Evolutionary conservation across 2,888 invertebrate species (phyloP), one percentile per base, ranked within the genome.

Genomic region (Platycheirus albimanus): DNA sequence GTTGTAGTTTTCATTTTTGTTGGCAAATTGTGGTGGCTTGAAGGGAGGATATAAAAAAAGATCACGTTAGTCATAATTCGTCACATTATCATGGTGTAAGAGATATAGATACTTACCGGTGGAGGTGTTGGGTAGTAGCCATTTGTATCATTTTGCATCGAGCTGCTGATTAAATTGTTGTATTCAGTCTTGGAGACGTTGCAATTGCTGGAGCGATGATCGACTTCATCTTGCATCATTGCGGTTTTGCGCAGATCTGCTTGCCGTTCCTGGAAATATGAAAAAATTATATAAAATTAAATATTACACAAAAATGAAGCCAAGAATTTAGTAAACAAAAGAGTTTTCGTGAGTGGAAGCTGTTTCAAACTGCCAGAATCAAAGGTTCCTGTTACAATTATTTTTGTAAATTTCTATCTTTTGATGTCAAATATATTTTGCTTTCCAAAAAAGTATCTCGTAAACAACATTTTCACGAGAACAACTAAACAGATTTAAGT

Each of bases 191-290:
- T 86, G 61, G 77, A 54, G 54, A 85, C 84, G 61, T 75, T 86
- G 71, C 72, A 86, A 75, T 84, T 84, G 41, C 81, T 89, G 36
- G 89, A 88, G 36, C 90, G 89, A 87, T 87, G 88, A 75, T 89
- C 89, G 63, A 88, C 89, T 75, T 89, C 89, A 85, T 91, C 90
- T 75, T 89, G 88, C 89, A 89, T 90, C 70, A 90, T 88, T 75
- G 88, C 87, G 54, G 90, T 90, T 74, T 89, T 89, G 11, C 88
- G 88, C 24, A 90, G 86, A 17, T 89, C 90, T 75, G 90, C 89
- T 49, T 89, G 88, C 47, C 90, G 88, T 70, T 90, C 91, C 90
- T 90, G 80, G 4, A 85, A 85, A 71, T 49, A 30, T 17, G 67
- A 58, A n/a, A n/a, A n/a, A n/a, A n/a, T n/a, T n/a, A n/a, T n/a